These are phyloP conservation scores for Ceratina australensis DNA, from an alignment of 1,140 invertebrate genomes.

Conservation along the genomic window DNA sequence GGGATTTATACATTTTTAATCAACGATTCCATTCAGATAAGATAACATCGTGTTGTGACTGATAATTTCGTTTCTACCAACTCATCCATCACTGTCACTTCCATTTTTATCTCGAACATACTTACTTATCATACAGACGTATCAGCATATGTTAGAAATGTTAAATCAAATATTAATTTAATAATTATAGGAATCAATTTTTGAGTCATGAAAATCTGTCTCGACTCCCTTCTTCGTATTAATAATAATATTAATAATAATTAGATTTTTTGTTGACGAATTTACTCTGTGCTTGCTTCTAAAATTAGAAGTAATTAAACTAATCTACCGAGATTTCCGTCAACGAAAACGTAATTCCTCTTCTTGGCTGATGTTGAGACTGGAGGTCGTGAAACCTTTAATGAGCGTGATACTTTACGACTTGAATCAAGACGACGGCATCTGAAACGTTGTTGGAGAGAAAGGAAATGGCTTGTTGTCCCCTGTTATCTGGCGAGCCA, in stretches of 20 bases:
- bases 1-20: constrained; percentile 39
- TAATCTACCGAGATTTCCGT: not conserved
- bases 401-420: constrained; percentile 23
- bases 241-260: too few relatives aligned
- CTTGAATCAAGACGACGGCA: not conserved
- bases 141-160: not conserved
- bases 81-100: too few relatives aligned
- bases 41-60: not conserved
- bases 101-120: too few relatives aligned
- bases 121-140: too few relatives aligned
- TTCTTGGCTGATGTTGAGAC: constrained; percentile 9
- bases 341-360: constrained; percentile 1
- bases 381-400: constrained; percentile 14
- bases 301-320: constrained; percentile 1
- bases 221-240: not conserved
- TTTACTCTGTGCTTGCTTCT: not conserved
- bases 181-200: too few relatives aligned
- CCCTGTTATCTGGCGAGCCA: not conserved
- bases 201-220: not conserved
- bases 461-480: constrained; percentile 1
- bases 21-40: not conserved
- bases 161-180: not conserved
- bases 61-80: not conserved
- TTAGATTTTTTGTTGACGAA: not conserved
- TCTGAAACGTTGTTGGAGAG: not conserved